phyloP scores from a whole-genome alignment of 2,113 vertebrate genomes.

The Lasiurus cinereus region DNA sequence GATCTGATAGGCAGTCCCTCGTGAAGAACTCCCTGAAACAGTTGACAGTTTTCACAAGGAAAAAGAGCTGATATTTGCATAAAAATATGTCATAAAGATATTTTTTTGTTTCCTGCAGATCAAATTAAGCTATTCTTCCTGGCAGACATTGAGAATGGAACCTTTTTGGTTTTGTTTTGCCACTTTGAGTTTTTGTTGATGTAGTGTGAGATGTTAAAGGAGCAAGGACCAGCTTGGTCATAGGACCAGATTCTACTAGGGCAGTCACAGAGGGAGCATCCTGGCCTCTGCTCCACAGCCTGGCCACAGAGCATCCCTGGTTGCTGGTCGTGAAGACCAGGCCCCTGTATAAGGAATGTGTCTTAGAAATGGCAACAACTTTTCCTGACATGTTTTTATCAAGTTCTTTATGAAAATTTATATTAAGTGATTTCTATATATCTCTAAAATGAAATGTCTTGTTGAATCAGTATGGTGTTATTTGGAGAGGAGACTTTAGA shows the following conservation, averaged over 20 bases:
- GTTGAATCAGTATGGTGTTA: background rate
- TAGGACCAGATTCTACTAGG: background rate
- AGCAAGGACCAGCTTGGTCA: background rate
- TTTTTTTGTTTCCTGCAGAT: constrained; percentile 27
- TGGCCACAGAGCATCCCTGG: background rate
- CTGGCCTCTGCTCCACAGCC: rapidly evolving
- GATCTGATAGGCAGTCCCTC: background rate
- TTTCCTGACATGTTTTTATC: background rate
- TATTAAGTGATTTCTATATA: background rate
- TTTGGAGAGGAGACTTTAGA: background rate
- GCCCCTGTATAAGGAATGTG: background rate
- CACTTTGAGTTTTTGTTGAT: background rate
- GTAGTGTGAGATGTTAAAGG: background rate
- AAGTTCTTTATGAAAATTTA: constrained; percentile 2
- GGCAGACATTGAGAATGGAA: background rate
- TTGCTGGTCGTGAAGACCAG: background rate
- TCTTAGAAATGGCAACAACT: background rate
- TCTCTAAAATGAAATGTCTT: constrained; percentile 9
- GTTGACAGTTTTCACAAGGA: background rate
- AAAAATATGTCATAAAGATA: background rate
- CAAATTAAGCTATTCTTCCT: background rate
- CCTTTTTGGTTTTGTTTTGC: background rate
- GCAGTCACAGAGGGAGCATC: background rate
- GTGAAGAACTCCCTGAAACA: background rate
- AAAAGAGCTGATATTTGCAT: background rate